These are phyloP conservation scores for Lamellibrachia luymesi DNA, from an alignment of 1,140 invertebrate genomes.

Conservation along the genomic window DNA sequence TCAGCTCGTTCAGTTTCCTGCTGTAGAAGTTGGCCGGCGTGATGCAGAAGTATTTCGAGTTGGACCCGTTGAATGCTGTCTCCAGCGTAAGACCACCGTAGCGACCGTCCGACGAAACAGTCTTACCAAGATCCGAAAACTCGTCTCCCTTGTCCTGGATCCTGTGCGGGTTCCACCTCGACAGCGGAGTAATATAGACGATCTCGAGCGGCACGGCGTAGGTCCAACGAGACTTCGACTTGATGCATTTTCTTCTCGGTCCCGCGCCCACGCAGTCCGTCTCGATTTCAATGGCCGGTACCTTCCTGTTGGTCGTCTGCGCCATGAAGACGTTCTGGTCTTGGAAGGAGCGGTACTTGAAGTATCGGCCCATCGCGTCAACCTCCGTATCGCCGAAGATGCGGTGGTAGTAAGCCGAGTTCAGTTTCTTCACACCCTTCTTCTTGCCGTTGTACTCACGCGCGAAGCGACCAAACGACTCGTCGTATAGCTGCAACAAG, in stretches of 20 bases:
- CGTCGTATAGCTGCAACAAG: neutral
- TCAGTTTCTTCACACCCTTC: neutral
- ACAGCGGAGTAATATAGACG: slow-evolving; percentile 36
- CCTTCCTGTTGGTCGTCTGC: slow-evolving; percentile 35
- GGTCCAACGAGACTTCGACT: slow-evolving; percentile 5
- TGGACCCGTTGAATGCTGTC: neutral
- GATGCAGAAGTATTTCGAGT: neutral
- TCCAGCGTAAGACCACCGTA: neutral
- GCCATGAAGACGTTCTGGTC: slow-evolving; percentile 41
- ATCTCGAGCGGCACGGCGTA: slow-evolving; percentile 40
- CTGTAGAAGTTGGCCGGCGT: neutral
- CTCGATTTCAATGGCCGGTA: slow-evolving; percentile 21
- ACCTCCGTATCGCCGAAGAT: neutral
- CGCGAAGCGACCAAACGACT: neutral
- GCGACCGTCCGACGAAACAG: neutral
- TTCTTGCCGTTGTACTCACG: neutral
- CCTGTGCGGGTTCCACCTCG: slow-evolving; percentile 36
- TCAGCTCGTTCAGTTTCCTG: neutral
- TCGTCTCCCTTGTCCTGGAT: neutral
- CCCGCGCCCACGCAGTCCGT: neutral
- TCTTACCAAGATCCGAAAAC: neutral
- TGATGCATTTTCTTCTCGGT: neutral
- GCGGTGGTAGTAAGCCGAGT: neutral
- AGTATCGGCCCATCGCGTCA: neutral
- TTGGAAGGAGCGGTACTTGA: slow-evolving; percentile 32